Evolutionary conservation across 2,113 vertebrate species (phyloP).

Genomic region (Pygoscelis antarcticus): DNA sequence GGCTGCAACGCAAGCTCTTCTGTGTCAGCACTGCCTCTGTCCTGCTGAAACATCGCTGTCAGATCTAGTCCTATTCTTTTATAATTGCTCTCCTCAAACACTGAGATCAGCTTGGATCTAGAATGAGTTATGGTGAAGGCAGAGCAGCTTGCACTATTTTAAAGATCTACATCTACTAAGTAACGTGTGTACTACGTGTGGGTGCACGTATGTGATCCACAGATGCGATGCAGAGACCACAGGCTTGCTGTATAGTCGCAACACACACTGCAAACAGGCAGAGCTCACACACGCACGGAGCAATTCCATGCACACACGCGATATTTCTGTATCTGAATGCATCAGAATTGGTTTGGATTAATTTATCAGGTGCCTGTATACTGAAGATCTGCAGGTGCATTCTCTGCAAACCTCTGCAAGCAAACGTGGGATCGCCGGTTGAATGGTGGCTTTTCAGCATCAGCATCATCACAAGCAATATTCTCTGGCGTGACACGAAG

Average conservation of each 20-base stretch:
- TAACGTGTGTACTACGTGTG: fast-evolving
- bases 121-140: not conserved
- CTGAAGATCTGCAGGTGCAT: not conserved
- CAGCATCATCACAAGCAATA: not conserved
- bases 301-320: fast-evolving
- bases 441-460: not conserved
- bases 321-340: not conserved
- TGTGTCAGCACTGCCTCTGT: not conserved
- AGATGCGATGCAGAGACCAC: not conserved
- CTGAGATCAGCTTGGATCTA: not conserved
- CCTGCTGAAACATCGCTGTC: not conserved
- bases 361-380: not conserved
- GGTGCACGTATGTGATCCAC: not conserved
- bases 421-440: not conserved
- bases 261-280: not conserved
- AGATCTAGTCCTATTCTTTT: not conserved
- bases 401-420: not conserved
- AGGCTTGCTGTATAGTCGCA: not conserved
- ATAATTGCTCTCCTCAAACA: not conserved
- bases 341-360: not conserved
- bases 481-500: not conserved
- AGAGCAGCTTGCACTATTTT: not conserved
- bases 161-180: not conserved
- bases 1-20: not conserved
- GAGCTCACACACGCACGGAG: not conserved